Evolutionary conservation across 2,113 vertebrate species (phyloP).

Genomic region (Hippoglossus stenolepis): DNA sequence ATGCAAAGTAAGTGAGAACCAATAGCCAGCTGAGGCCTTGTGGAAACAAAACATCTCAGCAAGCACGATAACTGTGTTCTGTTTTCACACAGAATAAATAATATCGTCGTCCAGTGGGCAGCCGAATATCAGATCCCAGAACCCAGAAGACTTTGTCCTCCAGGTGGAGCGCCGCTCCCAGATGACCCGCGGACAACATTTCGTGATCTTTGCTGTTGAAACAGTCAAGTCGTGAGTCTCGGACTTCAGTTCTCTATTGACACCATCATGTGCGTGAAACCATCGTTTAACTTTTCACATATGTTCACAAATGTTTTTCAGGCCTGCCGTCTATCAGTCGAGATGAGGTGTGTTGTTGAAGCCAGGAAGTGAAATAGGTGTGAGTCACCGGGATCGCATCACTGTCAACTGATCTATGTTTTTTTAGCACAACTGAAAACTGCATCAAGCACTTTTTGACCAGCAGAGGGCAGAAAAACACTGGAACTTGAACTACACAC

Average conservation of each 20-base stretch:
- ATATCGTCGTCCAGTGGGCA: slow-evolving; percentile 66
- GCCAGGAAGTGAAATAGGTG: slow-evolving; percentile 31
- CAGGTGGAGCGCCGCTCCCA: slow-evolving; percentile 58
- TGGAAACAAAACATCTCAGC: background rate
- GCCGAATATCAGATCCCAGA: slow-evolving; percentile 25
- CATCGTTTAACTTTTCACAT: too few relatives aligned
- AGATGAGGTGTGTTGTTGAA: slow-evolving; percentile 74
- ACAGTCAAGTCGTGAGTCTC: slow-evolving; percentile 52
- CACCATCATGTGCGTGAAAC: too few relatives aligned
- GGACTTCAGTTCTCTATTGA: too few relatives aligned
- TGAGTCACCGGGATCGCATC: slow-evolving; percentile 31
- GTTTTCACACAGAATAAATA: slow-evolving; percentile 43
- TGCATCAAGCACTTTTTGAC: too few relatives aligned
- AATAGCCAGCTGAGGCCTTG: background rate
- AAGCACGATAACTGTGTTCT: background rate
- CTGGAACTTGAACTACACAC: too few relatives aligned
- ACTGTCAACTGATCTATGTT: too few relatives aligned
- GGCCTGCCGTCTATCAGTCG: slow-evolving; percentile 64
- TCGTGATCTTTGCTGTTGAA: slow-evolving; percentile 73
- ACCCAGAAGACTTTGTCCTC: slow-evolving; percentile 44
- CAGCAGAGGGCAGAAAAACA: too few relatives aligned
- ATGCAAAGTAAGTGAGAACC: slow-evolving; percentile 19
- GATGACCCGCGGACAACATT: slow-evolving; percentile 46
- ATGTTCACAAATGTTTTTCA: slow-evolving; percentile 14
- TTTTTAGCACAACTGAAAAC: too few relatives aligned